These are phyloP conservation scores for Caenorhabditis doughertyi DNA, from an alignment of 2,888 invertebrate genomes.

Conservation along the genomic window DNA sequence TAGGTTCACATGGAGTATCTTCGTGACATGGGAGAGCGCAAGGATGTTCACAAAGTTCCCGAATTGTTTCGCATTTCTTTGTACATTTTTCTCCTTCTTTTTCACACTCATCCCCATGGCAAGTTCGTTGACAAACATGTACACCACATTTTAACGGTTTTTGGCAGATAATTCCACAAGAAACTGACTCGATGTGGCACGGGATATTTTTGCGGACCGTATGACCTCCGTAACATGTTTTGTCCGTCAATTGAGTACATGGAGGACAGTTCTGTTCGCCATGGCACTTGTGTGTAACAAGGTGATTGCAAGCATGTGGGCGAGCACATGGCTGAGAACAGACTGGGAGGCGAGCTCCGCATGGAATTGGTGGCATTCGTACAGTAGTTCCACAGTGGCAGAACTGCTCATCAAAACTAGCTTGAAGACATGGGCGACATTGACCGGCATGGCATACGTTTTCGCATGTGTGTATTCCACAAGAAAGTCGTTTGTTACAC, in stretches of 20 bases:
- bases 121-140: conserved; percentile 90
- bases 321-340: conserved; percentile 90
- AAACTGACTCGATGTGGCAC: conserved; percentile 86
- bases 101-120: conserved; percentile 89
- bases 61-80: conserved; percentile 88
- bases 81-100: conserved; percentile 76
- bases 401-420: conserved; percentile 92
- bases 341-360: conserved; percentile 91
- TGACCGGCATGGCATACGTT: conserved; percentile 93
- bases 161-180: conserved; percentile 91
- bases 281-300: conserved; percentile 81
- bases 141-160: conserved; percentile 89
- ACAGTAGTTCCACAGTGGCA: conserved; percentile 94
- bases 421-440: conserved; percentile 89
- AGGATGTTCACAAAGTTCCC: conserved; percentile 90
- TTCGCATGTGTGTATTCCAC: conserved; percentile 92
- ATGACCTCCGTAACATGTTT: conserved; percentile 89
- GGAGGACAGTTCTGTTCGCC: conserved; percentile 88
- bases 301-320: conserved; percentile 87
- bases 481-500: conserved; percentile 89
- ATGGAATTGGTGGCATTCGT: conserved; percentile 92
- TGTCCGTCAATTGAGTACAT: conserved; percentile 91
- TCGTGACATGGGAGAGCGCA: conserved; percentile 92
- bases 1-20: conserved; percentile 87
- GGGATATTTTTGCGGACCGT: conserved; percentile 90